A percentile compares a stretch with the other conserved stretches of the same genome.
Conservation (phyloP, 2,797 vertebrate species). For the Manis crassicaudata region DNA sequence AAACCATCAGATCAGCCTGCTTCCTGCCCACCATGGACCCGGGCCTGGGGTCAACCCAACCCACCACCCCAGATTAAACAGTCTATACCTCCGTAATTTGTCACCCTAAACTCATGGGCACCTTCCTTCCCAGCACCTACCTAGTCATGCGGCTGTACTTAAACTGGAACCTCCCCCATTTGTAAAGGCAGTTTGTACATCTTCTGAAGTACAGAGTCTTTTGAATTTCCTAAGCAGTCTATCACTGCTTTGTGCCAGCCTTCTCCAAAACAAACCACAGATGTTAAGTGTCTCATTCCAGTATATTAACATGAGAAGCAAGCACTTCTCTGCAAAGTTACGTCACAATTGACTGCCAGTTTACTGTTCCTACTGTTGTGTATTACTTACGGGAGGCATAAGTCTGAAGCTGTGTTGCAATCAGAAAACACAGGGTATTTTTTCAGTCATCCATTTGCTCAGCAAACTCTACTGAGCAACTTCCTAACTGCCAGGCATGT, state of each 20-base stretch:
- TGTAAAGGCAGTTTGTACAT: constrained; percentile 4
- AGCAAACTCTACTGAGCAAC: not conserved
- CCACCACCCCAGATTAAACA: not conserved
- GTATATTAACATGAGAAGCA: not conserved
- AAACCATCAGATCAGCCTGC: not conserved
- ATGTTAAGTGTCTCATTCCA: not conserved
- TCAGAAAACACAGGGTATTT: not conserved
- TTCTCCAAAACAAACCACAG: constrained; percentile 26
- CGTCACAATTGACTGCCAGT: not conserved
- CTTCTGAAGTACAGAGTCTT: not conserved
- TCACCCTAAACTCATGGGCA: not conserved
- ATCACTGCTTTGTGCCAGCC: not conserved
- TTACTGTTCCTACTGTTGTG: not conserved
- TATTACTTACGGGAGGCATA: not conserved
- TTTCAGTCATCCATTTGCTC: not conserved
- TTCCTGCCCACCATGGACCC: not conserved
- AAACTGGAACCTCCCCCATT: not conserved
- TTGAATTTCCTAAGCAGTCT: not conserved
- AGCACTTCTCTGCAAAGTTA: not conserved
- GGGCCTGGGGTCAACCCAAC: not conserved
- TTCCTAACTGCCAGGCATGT: not conserved
- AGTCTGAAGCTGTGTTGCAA: not conserved
- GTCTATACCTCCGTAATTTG: not conserved
- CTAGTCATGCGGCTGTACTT: not conserved
- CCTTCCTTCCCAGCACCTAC: not conserved